These are phyloP conservation scores for Trematomus loennbergii DNA, from an alignment of 2,113 vertebrate species.

Conservation along the genomic window DNA sequence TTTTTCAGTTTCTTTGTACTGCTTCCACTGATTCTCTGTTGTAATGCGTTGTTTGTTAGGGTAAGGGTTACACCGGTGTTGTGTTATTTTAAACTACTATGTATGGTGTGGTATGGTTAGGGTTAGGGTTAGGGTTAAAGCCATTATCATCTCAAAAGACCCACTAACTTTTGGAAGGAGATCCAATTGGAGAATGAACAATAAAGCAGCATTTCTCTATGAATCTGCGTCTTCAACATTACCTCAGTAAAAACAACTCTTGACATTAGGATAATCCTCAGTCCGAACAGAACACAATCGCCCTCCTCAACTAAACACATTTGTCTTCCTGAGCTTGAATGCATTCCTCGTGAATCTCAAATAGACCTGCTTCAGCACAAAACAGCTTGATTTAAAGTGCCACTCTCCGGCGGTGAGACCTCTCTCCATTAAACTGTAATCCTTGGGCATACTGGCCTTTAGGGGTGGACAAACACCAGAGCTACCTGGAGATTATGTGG, in stretches of 20 bases:
- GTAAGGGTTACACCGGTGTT: too few relatives aligned
- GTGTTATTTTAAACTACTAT: too few relatives aligned
- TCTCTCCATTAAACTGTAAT: slow-evolving; percentile 36
- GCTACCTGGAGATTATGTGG: slow-evolving; percentile 32
- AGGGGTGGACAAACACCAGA: slow-evolving; percentile 67
- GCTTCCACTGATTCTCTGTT: too few relatives aligned
- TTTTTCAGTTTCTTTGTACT: neutral
- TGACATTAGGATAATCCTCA: neutral
- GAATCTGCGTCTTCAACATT: slow-evolving; percentile 2
- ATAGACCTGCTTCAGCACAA: slow-evolving; percentile 53
- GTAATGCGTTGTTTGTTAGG: too few relatives aligned
- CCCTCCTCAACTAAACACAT: slow-evolving; percentile 3
- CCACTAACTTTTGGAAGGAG: too few relatives aligned
- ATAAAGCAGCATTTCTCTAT: neutral
- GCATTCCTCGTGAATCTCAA: slow-evolving; percentile 41
- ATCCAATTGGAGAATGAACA: neutral
- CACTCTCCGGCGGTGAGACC: neutral
- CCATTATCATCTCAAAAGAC: too few relatives aligned
- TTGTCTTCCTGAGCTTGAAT: slow-evolving; percentile 1
- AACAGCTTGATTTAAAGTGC: slow-evolving; percentile 9
- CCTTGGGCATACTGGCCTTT: slow-evolving; percentile 40
- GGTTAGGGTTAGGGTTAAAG: too few relatives aligned
- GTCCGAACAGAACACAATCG: slow-evolving; percentile 18
- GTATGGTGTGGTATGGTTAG: too few relatives aligned
- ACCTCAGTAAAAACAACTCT: neutral